A percentile compares a stretch with the other conserved stretches of the same genome.
phyloP scores from a whole-genome alignment of 1,140 invertebrate species.

The Dinothrombium tinctorium region DNA sequence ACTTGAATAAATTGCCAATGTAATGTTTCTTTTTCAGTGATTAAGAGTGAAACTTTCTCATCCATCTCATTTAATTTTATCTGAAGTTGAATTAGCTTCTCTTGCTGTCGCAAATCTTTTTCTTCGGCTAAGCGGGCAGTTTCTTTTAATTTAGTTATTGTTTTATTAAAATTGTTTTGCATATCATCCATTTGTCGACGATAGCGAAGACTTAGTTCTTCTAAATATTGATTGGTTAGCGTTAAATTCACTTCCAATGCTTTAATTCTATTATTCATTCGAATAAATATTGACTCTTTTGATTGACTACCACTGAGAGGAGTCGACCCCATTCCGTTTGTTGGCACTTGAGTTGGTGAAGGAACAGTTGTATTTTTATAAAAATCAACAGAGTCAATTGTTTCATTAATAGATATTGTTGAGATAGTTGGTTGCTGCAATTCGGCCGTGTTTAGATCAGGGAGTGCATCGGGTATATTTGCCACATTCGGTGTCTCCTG shows the following conservation, averaged over 20 bases:
- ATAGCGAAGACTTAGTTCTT: constrained; percentile 75
- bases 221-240: constrained; percentile 75
- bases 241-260: constrained; percentile 86
- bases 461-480: too few species aligned
- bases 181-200: constrained; percentile 90
- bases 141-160: constrained; percentile 43
- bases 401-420: background rate
- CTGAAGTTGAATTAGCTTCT: constrained; percentile 19
- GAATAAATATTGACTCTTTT: constrained; percentile 83
- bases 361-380: background rate
- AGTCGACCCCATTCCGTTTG: constrained; percentile 6
- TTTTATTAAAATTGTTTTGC: constrained; percentile 57
- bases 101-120: constrained; percentile 26
- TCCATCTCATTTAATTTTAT: constrained; percentile 12
- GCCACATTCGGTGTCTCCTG: background rate
- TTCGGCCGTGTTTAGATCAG: background rate
- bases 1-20: constrained; percentile 10
- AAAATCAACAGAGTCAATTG: background rate
- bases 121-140: constrained; percentile 42
- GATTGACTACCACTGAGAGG: constrained; percentile 10
- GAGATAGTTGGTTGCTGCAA: background rate
- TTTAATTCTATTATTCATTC: constrained; percentile 84
- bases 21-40: constrained; percentile 1
- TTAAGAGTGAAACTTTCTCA: constrained; percentile 19
- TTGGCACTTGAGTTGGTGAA: constrained; percentile 19